Conservation (phyloP, 1,140 invertebrate species). For the Eueides isabella region DNA sequence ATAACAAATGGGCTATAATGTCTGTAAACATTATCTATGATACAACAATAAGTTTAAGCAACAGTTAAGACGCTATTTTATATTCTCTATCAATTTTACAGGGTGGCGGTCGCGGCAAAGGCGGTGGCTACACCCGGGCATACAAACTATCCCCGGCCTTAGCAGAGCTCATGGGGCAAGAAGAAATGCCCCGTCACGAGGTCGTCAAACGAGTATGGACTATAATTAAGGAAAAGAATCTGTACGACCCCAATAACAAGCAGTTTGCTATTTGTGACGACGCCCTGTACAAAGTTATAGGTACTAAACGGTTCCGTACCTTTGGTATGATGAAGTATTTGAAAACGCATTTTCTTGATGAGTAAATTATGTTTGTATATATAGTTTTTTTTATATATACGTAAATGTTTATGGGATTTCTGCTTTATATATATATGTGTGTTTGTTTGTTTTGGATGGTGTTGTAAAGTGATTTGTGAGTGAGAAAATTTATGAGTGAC, state of each 20-base stretch:
- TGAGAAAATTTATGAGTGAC: neutral
- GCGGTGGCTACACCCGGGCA: conserved; percentile 90
- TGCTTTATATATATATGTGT: neutral
- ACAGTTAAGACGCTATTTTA: too few relatives aligned
- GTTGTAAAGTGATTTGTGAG: neutral
- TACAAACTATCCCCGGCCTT: conserved; percentile 93
- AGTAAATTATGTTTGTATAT: conserved; percentile 36
- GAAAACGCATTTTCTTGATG: conserved; percentile 90
- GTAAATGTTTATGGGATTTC: neutral
- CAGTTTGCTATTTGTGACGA: conserved; percentile 97
- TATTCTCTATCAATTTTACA: conserved; percentile 17
- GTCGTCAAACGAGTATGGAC: conserved; percentile 96
- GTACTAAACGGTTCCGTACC: conserved; percentile 93
- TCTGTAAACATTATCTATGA: too few relatives aligned
- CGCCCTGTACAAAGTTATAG: conserved; percentile 93
- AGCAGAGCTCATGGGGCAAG: conserved; percentile 91
- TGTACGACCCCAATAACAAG: conserved; percentile 97
- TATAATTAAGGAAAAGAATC: conserved; percentile 95
- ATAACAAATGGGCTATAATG: too few relatives aligned
- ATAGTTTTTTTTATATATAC: conserved; percentile 8
- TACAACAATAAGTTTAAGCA: too few relatives aligned
- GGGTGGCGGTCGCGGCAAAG: conserved; percentile 82
- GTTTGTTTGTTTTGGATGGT: neutral
- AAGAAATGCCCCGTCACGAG: conserved; percentile 94
- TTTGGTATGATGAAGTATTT: conserved; percentile 98